These are phyloP conservation scores for Brachionus paranguensis DNA, from an alignment of 1,140 invertebrate species.

Conservation along the genomic window DNA sequence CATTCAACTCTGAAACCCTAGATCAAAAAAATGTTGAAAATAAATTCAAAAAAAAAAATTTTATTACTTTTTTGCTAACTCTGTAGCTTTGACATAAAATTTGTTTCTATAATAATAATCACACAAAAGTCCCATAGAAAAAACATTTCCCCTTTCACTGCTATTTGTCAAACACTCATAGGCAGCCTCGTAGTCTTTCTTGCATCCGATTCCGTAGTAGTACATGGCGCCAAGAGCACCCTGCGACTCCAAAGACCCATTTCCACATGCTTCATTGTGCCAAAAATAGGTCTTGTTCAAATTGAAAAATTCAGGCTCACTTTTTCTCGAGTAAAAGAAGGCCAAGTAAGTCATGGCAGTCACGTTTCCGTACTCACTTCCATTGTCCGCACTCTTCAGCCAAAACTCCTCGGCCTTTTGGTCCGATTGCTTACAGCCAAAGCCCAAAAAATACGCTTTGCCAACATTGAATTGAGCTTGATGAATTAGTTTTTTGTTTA, in stretches of 20 bases:
- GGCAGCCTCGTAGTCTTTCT: slow-evolving; percentile 46
- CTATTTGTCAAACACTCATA: slow-evolving; percentile 53
- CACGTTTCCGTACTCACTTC: slow-evolving; percentile 50
- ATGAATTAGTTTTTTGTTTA: slow-evolving; percentile 46
- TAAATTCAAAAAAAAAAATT: background rate
- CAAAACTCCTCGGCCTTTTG: slow-evolving; percentile 53
- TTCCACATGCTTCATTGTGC: slow-evolving; percentile 56
- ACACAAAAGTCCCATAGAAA: slow-evolving; percentile 54
- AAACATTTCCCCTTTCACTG: slow-evolving; percentile 54
- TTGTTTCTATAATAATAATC: slow-evolving; percentile 52
- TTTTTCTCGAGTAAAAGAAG: slow-evolving; percentile 51
- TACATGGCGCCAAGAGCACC: slow-evolving; percentile 56
- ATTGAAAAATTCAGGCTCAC: slow-evolving; percentile 45
- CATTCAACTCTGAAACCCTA: slow-evolving; percentile 48
- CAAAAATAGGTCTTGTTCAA: slow-evolving; percentile 54
- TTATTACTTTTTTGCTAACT: slow-evolving; percentile 50
- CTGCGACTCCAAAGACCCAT: slow-evolving; percentile 55
- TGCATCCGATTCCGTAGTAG: slow-evolving; percentile 51
- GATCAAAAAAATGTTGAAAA: background rate
- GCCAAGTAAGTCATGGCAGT: slow-evolving; percentile 52
- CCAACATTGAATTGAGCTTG: slow-evolving; percentile 52
- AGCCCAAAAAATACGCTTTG: slow-evolving; percentile 53
- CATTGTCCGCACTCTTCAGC: slow-evolving; percentile 53
- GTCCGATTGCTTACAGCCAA: slow-evolving; percentile 50
- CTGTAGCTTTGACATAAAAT: slow-evolving; percentile 53